Base-by-base conservation (phyloP, 2,113 vertebrate genomes). In the Nerophis lumbriciformis region DNA sequence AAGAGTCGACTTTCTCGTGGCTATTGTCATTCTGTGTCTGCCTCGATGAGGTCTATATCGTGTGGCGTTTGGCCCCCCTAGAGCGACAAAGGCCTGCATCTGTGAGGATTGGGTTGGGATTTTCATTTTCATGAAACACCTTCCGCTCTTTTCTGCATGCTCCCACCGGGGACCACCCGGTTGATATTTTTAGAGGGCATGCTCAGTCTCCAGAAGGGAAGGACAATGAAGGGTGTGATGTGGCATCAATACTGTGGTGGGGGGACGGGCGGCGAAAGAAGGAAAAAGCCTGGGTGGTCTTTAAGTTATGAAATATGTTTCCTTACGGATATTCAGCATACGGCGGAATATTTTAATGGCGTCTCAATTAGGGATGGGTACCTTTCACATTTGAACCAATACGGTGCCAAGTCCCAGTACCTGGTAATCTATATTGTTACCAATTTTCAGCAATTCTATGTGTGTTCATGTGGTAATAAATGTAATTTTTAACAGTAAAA, bases 151-250 rank as follows among this genome's bases (percentile, higher is more conserved):
- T 88, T 88, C 85, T 82, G 84, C 83, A 72, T 74, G 79, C 80
- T 84, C 88, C 86, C 90, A 87, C 69, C 1, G 64, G 88, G 90
- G 83, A 88, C 79, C 76, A 69, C 79, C 59, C 79, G 49, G 76
- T 83, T 87, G 90, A 88, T 90, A 89, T 90, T 89, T 90, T 90
- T 90, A 89, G 88, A 88, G 88, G 88, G 86, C 87, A 89, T 86
- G 87, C 90, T 86, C 77, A 75, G 76, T 89, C 80, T 80, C 84
- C 87, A 86, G 85, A 88, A 89, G 89, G 85, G 83, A 87, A 90
- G 88, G 87, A 91, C 87, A 89, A 87, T 88, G 77, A 84, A 87
- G 87, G 89, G 88, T 89, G 89, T 91, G 85, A 88, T 88, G 84
- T 89, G 87, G 86, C 87, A 86, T 90, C 86, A 85, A 86, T 88